These are phyloP conservation scores for Serrognathus titanus DNA, from an alignment of 2,888 invertebrate genomes.

Conservation along the genomic window DNA sequence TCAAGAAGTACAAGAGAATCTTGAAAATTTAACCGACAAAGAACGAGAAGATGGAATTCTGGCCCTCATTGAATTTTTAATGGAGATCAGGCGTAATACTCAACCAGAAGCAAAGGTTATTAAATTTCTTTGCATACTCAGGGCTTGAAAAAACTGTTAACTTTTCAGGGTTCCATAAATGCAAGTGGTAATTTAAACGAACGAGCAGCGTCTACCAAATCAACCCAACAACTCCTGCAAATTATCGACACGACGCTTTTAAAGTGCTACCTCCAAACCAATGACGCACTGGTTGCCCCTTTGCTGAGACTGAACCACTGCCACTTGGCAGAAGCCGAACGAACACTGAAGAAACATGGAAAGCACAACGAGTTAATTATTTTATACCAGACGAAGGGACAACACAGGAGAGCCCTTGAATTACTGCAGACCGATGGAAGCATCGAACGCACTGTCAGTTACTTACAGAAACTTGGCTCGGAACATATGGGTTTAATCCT, in stretches of 20 bases:
- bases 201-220: slow-evolving; percentile 47
- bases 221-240: slow-evolving; percentile 62
- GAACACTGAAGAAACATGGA: slow-evolving; percentile 78
- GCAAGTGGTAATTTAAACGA: slow-evolving; percentile 46
- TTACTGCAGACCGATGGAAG: slow-evolving; percentile 80
- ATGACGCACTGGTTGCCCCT: slow-evolving; percentile 91
- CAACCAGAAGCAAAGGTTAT: slow-evolving; percentile 47
- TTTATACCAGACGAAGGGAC: slow-evolving; percentile 90
- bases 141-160: slow-evolving; percentile 31
- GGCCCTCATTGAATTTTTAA: slow-evolving; percentile 87
- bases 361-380: slow-evolving; percentile 93
- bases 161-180: slow-evolving; percentile 34
- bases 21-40: slow-evolving; percentile 68
- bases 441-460: slow-evolving; percentile 80
- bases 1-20: slow-evolving; percentile 44
- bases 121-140: no score
- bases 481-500: slow-evolving; percentile 73
- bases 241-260: slow-evolving; percentile 96
- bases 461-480: slow-evolving; percentile 78
- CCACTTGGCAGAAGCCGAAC: slow-evolving; percentile 90
- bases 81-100: slow-evolving; percentile 64
- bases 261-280: slow-evolving; percentile 96
- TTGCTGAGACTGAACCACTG: slow-evolving; percentile 82
- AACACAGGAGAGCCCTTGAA: slow-evolving; percentile 88
- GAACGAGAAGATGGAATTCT: slow-evolving; percentile 84